A percentile compares a stretch with the other conserved stretches of the same genome.
These are phyloP conservation scores for Phalloptychus januarius DNA, from an alignment of 2,797 vertebrate genomes.

Conservation along the genomic window DNA sequence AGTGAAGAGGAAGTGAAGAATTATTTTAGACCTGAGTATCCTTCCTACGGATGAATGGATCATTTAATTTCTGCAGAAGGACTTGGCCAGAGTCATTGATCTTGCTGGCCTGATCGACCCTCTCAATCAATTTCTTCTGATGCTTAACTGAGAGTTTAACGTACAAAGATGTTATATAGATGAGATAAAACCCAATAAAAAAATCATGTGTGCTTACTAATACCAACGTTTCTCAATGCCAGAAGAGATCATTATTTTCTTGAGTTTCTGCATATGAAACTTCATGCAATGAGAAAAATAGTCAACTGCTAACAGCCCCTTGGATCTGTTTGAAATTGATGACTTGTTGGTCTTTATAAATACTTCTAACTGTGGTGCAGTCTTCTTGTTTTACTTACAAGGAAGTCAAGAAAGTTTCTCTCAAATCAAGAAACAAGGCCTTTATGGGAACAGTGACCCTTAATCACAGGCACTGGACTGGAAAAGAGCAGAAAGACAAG, in stretches of 20 bases:
- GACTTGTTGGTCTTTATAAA: not conserved
- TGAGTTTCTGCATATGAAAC: not conserved
- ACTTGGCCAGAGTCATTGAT: not conserved
- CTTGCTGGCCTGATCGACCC: not conserved
- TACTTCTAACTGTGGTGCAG: not conserved
- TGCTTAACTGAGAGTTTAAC: not conserved
- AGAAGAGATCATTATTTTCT: not conserved
- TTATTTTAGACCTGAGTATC: not conserved
- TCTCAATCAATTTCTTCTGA: conserved; percentile 3
- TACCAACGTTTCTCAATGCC: not conserved
- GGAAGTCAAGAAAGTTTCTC: not conserved
- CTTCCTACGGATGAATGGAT: not conserved
- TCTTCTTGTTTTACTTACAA: not conserved
- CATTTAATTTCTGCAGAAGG: not conserved
- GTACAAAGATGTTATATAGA: not conserved
- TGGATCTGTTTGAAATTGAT: not conserved
- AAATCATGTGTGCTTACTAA: not conserved
- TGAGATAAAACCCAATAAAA: not conserved
- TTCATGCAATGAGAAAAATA: not conserved
- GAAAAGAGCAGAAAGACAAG: not conserved
- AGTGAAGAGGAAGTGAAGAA: not conserved
- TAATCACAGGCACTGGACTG: not conserved
- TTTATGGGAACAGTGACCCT: not conserved
- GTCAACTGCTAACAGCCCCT: not conserved
- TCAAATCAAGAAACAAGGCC: not conserved